Evolutionary conservation across 2,888 invertebrate species (phyloP), one percentile per base, ranked within the genome.

Genomic region (Parnassius glacialis): DNA sequence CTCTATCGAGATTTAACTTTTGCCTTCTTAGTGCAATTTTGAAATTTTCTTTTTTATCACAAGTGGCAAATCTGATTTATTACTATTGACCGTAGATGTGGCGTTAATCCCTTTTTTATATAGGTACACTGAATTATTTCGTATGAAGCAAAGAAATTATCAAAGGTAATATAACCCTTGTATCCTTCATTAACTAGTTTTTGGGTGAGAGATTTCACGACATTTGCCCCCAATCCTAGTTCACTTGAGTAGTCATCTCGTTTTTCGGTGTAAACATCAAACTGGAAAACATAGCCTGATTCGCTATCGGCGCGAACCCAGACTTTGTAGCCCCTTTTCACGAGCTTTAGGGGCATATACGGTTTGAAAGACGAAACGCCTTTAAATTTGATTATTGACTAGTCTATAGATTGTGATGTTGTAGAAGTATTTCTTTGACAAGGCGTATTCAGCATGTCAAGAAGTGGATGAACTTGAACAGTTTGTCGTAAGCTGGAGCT

Each of bases 221-320:
- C 58, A 12, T 62, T 67, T 13, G 53, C 62, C 48, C 67, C 55
- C 25, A 67, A 62, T 47, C 64, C 65, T 43, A 66, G 54, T 62
- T 67, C 62, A 41, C 64, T 44, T 47, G 59, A 52, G n/a, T 64
- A 53, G 44, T 44, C 44, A 44, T 44, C 44, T 44, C 44, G 10
- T 44, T 44, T 44, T 44, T 2, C 44, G 13, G 65, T 64, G 10
- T 44, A 12, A 44, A 44, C 44, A 11, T 44, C 44, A 11, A 11
- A 44, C 12, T 44, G 44, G 12, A 44, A 10, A 44, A 44, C 44
- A 44, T 44, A 44, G 44, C 44, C 11, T 44, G 44, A 11, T 44
- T 43, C 43, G 43, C 43, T 43, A 11, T 43, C 43, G 10, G 43
- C 43, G 9, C 43, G 10, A 43, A 11, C 11, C 43, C 43, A 43